Evolutionary conservation across 2,888 invertebrate genomes (phyloP), one percentile per base, ranked within the genome.

Genomic region (Antheraea assamensis): DNA sequence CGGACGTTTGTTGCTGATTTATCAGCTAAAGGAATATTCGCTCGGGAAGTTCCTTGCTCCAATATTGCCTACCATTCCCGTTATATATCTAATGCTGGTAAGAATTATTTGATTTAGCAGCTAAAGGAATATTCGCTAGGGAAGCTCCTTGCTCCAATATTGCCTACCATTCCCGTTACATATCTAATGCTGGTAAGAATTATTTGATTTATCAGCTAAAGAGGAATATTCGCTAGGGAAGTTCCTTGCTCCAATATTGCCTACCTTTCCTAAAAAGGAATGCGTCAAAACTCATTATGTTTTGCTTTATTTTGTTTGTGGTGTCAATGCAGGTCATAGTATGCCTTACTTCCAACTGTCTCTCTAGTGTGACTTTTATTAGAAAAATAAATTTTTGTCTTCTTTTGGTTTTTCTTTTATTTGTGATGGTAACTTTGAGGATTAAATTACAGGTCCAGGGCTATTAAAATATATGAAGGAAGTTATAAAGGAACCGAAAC

Each of bases 21-120:
- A 96, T 76, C 76, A 7, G 71, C 77, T 8, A 74, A 81, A 35
- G 82, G 81, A 0, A 74, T 84, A 7, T 85, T 84, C 49, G 83
- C 82, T 8, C 83, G 82, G 70, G 81, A 82, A 47, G 84, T 85
- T 19, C 78, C 81, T 19, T 97, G 97, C 75, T 95, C 97, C 47
- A 97, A 97, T 80, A 97, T 97, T 77, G 97, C 98, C 0, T 98
- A 98, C 84, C 98, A 98, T 86, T 97, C 97, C 75, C 95, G 96
- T 49, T 97, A 97, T 98, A 97, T 98, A 79, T 94, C 95, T 0
- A 92, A 95, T 68, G 96, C 96, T 72, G 95, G 90, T 86, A 78
- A 78, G 10, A 13, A 13, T 42, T 42, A 13, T 42, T n/a, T n/a
- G n/a, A n/a, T n/a, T n/a, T n/a, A n/a, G n/a, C n/a, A n/a, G n/a